Evolutionary conservation across 2,113 vertebrate species (phyloP).

Genomic region (Nesoenas mayeri): DNA sequence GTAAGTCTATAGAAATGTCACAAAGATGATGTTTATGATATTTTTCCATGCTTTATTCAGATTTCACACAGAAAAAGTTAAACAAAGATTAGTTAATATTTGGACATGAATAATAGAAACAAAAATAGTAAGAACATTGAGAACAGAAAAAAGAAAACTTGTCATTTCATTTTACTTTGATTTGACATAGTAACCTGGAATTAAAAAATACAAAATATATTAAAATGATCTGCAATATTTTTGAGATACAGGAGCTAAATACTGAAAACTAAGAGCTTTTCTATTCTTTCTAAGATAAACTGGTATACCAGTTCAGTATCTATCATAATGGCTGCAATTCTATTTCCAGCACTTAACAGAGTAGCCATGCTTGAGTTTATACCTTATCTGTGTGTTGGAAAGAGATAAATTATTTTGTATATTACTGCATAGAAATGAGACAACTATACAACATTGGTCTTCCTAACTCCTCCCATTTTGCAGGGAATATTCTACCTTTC

Average conservation of each 20-base stretch:
- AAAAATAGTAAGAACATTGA: conserved; percentile 41
- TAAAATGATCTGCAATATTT: neutral
- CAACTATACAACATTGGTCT: neutral
- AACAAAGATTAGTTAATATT: conserved; percentile 59
- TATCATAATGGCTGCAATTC: neutral
- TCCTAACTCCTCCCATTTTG: neutral
- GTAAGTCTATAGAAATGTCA: neutral
- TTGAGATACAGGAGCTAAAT: neutral
- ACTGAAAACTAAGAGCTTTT: neutral
- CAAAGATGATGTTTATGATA: neutral
- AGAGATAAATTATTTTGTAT: neutral
- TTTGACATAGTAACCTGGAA: conserved; percentile 31
- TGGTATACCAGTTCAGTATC: neutral
- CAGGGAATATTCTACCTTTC: neutral
- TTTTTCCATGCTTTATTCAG: conserved; percentile 23
- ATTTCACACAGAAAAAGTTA: conserved; percentile 50
- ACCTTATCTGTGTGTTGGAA: neutral
- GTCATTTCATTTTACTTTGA: conserved; percentile 33
- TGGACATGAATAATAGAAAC: conserved; percentile 53
- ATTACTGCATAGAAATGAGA: neutral
- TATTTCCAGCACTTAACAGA: neutral
- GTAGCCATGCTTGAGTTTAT: neutral
- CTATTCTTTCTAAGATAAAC: neutral
- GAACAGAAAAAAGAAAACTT: conserved; percentile 2
- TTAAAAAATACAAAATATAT: neutral